These are phyloP conservation scores for Erannis defoliaria DNA, from an alignment of 2,888 invertebrate species.

Conservation along the genomic window DNA sequence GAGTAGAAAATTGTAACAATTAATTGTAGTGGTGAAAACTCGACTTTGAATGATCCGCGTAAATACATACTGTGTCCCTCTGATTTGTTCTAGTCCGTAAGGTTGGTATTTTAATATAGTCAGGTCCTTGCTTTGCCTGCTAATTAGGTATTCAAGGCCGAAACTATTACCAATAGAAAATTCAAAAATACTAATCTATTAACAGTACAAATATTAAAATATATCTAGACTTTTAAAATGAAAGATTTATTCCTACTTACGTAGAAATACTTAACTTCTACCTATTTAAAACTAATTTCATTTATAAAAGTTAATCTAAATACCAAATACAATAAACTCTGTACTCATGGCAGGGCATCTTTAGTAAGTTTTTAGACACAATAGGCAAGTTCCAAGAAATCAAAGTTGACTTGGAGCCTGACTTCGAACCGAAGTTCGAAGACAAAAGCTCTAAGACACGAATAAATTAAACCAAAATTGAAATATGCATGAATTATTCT, in stretches of 20 bases:
- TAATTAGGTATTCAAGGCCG: no score
- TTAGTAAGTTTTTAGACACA: constrained; percentile 9
- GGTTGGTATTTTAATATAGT: no score
- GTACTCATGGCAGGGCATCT: neutral
- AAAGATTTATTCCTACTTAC: neutral
- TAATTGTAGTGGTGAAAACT: no score
- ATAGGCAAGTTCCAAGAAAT: constrained; percentile 26
- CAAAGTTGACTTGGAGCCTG: constrained; percentile 22
- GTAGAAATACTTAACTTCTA: neutral
- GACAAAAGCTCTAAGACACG: constrained; percentile 43
- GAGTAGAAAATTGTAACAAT: no score
- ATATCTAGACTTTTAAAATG: no score
- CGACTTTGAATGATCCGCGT: no score
- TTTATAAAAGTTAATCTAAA: neutral
- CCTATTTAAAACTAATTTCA: neutral
- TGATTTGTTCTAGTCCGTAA: no score
- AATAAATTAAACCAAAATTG: constrained; percentile 49
- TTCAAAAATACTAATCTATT: no score
- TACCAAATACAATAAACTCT: neutral
- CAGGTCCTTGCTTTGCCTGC: no score
- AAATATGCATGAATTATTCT: constrained; percentile 50
- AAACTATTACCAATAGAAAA: no score
- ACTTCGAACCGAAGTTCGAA: constrained; percentile 17
- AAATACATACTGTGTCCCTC: no score
- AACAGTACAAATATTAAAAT: no score